phyloP scores from a whole-genome alignment of 2,888 invertebrate species.

The Icerya purchasi region DNA sequence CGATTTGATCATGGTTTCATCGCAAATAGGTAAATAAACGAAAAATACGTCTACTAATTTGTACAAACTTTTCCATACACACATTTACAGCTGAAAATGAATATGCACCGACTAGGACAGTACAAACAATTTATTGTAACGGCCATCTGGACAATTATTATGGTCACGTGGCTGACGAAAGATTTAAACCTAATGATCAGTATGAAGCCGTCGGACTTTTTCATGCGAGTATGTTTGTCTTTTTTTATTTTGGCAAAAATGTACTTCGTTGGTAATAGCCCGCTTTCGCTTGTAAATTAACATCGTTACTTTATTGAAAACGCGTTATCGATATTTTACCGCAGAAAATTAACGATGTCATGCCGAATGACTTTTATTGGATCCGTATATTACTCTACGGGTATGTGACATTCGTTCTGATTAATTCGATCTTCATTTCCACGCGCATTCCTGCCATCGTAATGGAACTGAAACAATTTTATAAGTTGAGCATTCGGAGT shows the following conservation, averaged over 20 bases:
- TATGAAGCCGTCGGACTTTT: neutral
- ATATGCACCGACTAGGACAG: too few relatives aligned
- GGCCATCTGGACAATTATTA: neutral
- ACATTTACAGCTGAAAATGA: too few relatives aligned
- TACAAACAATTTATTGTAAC: neutral
- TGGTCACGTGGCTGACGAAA: neutral
- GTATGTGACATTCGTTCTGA: conserved; percentile 1
- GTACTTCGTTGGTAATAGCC: too few relatives aligned
- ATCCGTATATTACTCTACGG: conserved; percentile 4
- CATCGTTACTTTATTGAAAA: too few relatives aligned
- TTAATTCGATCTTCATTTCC: neutral
- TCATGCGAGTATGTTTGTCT: neutral
- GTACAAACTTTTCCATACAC: too few relatives aligned
- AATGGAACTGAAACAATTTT: neutral
- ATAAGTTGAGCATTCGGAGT: too few relatives aligned
- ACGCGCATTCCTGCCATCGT: neutral
- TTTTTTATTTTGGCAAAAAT: too few relatives aligned
- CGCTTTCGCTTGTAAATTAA: too few relatives aligned
- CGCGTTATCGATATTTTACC: too few relatives aligned
- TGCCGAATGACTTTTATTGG: conserved; percentile 10
- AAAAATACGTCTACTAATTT: too few relatives aligned
- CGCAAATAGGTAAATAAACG: too few relatives aligned
- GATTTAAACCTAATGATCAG: neutral
- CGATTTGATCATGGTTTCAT: too few relatives aligned
- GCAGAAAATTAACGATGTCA: conserved; percentile 3